Percentiles rank a stretch among this genome's conserved stretches.
Conservation (phyloP, 2,797 vertebrate species). For the Catamblyrhynchus diadema region DNA sequence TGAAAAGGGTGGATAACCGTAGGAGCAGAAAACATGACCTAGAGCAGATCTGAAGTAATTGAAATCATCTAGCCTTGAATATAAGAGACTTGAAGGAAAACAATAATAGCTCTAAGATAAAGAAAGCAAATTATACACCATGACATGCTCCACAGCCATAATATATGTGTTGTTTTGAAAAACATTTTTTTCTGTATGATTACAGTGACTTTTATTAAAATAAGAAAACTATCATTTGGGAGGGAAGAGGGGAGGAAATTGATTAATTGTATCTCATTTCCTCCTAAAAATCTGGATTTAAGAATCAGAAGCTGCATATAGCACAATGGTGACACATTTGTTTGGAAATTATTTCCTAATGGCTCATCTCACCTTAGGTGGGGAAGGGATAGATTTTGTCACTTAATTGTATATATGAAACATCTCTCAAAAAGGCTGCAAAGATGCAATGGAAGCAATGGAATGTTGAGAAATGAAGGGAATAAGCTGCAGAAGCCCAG, state of each 20-base stretch:
- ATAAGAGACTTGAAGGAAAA: not conserved
- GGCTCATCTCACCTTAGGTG: not conserved
- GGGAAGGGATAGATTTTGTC: not conserved
- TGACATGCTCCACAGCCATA: not conserved
- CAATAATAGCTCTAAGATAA: not conserved
- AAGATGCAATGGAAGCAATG: not conserved
- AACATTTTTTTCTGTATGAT: not conserved
- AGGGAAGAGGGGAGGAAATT: not conserved
- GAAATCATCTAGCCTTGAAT: not conserved
- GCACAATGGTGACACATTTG: too few relatives aligned
- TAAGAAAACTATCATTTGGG: not conserved
- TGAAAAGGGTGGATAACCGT: not conserved
- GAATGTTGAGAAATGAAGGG: not conserved
- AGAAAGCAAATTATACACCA: not conserved
- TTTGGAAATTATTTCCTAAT: not conserved
- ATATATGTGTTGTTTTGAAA: not conserved
- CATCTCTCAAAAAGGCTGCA: not conserved
- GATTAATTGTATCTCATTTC: not conserved
- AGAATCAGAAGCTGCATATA: not conserved
- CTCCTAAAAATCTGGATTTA: not conserved
- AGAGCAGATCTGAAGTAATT: not conserved
- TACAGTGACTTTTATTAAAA: not conserved
- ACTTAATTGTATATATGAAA: not conserved
- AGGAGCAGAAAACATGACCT: not conserved
- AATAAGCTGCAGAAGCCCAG: not conserved